Evolutionary conservation across 2,797 vertebrate genomes (phyloP), one percentile per base, ranked within the genome.

Genomic region (Eupleurogrammus muticus): DNA sequence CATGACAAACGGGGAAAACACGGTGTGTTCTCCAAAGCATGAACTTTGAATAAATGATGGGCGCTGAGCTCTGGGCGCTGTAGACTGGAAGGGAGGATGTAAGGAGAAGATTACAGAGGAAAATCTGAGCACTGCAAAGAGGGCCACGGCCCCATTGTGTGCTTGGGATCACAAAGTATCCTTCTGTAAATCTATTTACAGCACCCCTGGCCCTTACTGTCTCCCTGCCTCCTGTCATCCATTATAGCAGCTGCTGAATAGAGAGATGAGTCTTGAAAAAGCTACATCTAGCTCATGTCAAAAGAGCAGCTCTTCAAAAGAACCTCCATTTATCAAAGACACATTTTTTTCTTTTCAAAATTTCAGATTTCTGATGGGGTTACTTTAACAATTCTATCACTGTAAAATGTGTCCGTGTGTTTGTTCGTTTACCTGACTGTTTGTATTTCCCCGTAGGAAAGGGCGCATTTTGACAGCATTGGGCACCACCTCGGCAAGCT

Each of bases 401-500:
- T 75, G 67, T 79, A 67, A 51, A 70, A 81, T 8, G 47, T 71
- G 49, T 76, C 46, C 58, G 47, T 72, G 13, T 78, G 70, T 74
- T 93, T 87, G 80, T 93, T 85, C 80, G 17, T 83, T 63, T 73
- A 65, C 62, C 75, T 75, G 56, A 82, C 66, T 79, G 55, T 71
- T 60, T 84, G 13, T 87, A 16, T 89, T 55, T 82, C 66, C 68
- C 66, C 79, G 52, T 87, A 99, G 98, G 97, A 99, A 90, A 96
- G 97, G 93, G 91, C 95, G 14, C 97, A 97, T 81, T 99, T 96
- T 90, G 98, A 99, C 81, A 98, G 93, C 90, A 86, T 99, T 73
- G 95, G 96, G 36, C 94, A 96, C 46, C 98, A 96, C 70, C 91
- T 99, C 80, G 95, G 96, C 59, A 99, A 99, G 81, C 92, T 97